Evolutionary conservation across 2,888 invertebrate genomes (phyloP), one percentile per base, ranked within the genome.

Genomic region (Ophioninae sp.): DNA sequence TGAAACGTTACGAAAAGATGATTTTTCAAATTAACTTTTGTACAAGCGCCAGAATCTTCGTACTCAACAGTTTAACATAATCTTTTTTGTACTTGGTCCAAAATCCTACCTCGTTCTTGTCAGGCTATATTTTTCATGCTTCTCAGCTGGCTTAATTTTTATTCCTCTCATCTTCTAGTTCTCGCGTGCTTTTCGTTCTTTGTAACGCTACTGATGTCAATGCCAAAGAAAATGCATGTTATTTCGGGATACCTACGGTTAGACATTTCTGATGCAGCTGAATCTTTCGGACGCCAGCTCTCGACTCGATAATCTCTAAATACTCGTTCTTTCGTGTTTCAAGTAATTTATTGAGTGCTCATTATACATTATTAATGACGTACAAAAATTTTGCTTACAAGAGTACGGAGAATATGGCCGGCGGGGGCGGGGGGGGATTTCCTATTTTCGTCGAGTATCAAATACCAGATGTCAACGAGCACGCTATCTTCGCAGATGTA

Each of bases 371-470:
- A 51, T 51, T 13, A 51, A 51, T 10, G 51, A 17, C 17, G 61
- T 61, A 61, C 22, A 61, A 61, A 61, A 61, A 61, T 61, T 22
- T 20, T 22, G 61, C 61, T 61, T 61, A 61, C 51, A 51, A 17
- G 51, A 6, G 51, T 51, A 17, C 5, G 51, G 13, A 13, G 41
- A 41, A 41, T 41, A 17, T 0, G 20, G 59, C 6, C 7, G 20
- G 20, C 6, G 20, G 20, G 20, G 59, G 59, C 20, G 20, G 20
- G 59, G 59, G 20, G 20, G 20, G 59, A 59, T 59, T 20, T 9
- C 20, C 59, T 9, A 59, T 9, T 17, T 20, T 59, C 59, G 22
- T 59, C 8, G 22, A 20, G 20, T 22, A 7, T 22, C 59, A 9
- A 59, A 22, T 22, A 59, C 59, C 59, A 59, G 8, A 59, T 8